A percentile compares a stretch with the other conserved stretches of the same genome.
Evolutionary conservation across 2,888 invertebrate species (phyloP).

Genomic region (Drosophila meridionalis): DNA sequence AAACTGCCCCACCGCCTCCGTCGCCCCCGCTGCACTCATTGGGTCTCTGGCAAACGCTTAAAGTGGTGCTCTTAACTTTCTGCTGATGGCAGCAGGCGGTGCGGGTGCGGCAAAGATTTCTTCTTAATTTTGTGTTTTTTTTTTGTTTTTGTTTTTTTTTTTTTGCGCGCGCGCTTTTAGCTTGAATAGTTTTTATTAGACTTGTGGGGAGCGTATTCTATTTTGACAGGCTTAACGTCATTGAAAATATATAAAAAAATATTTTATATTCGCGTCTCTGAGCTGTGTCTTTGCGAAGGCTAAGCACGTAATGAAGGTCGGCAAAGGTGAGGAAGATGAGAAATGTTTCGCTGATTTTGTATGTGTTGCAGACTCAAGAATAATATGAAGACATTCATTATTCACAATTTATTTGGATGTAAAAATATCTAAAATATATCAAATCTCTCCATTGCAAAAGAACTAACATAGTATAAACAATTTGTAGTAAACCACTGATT

Average conservation of each 20-base stretch:
- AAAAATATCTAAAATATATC: too few relatives aligned
- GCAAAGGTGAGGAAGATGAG: not conserved
- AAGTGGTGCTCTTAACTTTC: slow-evolving; percentile 76
- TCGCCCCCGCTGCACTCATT: not conserved
- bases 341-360: not conserved
- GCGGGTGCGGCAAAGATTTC: slow-evolving; percentile 42
- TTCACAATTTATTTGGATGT: not conserved
- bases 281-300: slow-evolving; percentile 18
- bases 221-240: slow-evolving; percentile 57
- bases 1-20: slow-evolving; percentile 11
- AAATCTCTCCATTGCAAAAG: too few relatives aligned
- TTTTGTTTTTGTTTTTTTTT: slow-evolving; percentile 18
- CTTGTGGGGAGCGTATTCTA: slow-evolving; percentile 43
- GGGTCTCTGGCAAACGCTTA: slow-evolving; percentile 18
- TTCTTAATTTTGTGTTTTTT: not conserved
- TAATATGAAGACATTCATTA: not conserved
- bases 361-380: not conserved
- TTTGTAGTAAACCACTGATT: too few relatives aligned
- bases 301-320: slow-evolving; percentile 45
- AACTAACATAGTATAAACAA: too few relatives aligned
- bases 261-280: slow-evolving; percentile 21
- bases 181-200: slow-evolving; percentile 56
- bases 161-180: slow-evolving; percentile 60
- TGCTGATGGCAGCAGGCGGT: slow-evolving; percentile 72
- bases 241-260: slow-evolving; percentile 51